phyloP scores from a whole-genome alignment of 2,888 invertebrate species.

The Limnephilus rhombicus region DNA sequence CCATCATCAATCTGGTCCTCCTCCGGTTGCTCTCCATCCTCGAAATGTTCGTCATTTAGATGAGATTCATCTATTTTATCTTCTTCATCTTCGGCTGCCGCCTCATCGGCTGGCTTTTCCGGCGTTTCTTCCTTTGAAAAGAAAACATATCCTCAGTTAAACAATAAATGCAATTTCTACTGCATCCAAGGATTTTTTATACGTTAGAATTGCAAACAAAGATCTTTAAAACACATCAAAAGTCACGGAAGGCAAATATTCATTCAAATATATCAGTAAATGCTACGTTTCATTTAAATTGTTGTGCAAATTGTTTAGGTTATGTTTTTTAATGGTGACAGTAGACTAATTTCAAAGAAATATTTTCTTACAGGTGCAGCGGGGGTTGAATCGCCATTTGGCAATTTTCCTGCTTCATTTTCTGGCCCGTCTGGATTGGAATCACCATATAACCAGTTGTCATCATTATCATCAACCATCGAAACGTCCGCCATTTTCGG shows the following conservation, averaged over 20 bases:
- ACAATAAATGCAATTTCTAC: neutral
- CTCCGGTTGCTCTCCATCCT: constrained; percentile 73
- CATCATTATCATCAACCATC: constrained; percentile 82
- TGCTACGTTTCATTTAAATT: constrained; percentile 43
- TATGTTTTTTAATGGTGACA: neutral
- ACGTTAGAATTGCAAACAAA: neutral
- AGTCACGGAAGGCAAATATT: constrained; percentile 22
- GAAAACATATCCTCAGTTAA: neutral
- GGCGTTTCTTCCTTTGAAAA: constrained; percentile 60
- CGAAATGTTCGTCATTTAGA: constrained; percentile 76
- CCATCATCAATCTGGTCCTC: constrained; percentile 75
- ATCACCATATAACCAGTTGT: constrained; percentile 93
- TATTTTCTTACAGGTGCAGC: constrained; percentile 48
- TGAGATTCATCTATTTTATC: constrained; percentile 75
- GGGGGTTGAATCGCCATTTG: constrained; percentile 65
- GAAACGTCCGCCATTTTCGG: constrained; percentile 58
- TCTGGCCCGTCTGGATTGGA: constrained; percentile 75
- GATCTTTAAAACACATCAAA: neutral
- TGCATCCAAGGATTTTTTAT: neutral
- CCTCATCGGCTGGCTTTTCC: constrained; percentile 69
- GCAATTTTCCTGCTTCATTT: constrained; percentile 67
- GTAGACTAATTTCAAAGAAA: neutral
- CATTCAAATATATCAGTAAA: constrained; percentile 40
- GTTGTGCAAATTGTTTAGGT: neutral
- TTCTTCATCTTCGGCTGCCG: constrained; percentile 76